Evolutionary conservation across 1,140 invertebrate species (phyloP), one percentile per base, ranked within the genome.

Genomic region (Brachionus rotundiformis): DNA sequence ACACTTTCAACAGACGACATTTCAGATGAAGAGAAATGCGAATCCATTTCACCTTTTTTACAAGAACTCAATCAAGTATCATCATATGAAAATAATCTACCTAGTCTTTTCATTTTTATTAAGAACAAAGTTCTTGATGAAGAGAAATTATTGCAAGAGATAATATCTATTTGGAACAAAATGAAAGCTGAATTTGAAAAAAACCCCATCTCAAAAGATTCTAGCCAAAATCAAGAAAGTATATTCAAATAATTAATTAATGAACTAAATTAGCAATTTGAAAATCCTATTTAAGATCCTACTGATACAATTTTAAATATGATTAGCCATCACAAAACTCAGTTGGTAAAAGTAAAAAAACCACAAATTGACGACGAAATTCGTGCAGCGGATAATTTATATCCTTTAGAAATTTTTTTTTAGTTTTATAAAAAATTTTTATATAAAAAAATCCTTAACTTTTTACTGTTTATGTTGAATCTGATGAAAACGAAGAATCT

Each of bases 301-400:
- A 73, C 68, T 25, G 68, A 73, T 73, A 73, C 68, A 3, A 73
- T 73, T 25, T 44, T 73, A n/a, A 73, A 23, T 7, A 73, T 73
- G 68, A 73, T 73, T 23, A 73, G 36, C 39, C 36, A 73, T 10
- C 68, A 73, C 36, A 73, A 73, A 44, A 73, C 68, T 73, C 68
- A 73, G 44, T 0, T 73, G 13, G 41, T 73, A 4, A 73, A 73
- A 47, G 19, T 10, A 41, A 73, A 73, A 73, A 41, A 73, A 41
- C 10, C 19, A 13, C 2, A 68, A n/a, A 33, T n/a, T 36, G 8
- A 73, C 44, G 25, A 68, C 16, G 19, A 2, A 4, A 8, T 10
- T 13, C 16, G 13, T 19, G 63, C 13, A 13, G 63, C 6, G 2
- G 16, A 36, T 39, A 27, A 73, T 29, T 73, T 73, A 73, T 73